Evolutionary conservation across 2,797 vertebrate genomes (phyloP).

Genomic region (Rhinatrema bivittatum): DNA sequence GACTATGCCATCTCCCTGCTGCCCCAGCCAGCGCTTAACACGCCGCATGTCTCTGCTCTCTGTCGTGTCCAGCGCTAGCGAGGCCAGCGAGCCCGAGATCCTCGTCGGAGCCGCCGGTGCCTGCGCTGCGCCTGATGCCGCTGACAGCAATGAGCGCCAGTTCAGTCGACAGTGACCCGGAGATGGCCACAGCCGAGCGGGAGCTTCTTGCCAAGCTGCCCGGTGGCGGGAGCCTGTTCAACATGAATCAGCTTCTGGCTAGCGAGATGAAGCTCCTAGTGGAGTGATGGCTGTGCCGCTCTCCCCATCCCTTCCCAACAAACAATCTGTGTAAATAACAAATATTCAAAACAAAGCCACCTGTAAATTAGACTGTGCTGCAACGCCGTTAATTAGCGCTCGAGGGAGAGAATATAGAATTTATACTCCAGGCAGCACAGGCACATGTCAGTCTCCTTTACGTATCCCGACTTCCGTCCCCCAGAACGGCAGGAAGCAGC

Average conservation of each 20-base stretch:
- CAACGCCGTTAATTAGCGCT: too few species aligned
- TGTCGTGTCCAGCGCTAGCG: conserved; percentile 71
- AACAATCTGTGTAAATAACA: too few species aligned
- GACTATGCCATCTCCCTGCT: conserved; percentile 69
- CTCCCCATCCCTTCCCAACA: too few species aligned
- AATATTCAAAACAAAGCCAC: too few species aligned
- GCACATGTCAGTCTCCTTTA: too few species aligned
- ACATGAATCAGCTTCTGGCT: conserved; percentile 75
- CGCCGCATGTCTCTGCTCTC: conserved; percentile 72
- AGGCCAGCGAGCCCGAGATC: conserved; percentile 72
- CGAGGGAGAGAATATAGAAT: too few species aligned
- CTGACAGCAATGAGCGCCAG: conserved; percentile 73
- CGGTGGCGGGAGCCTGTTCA: conserved; percentile 58
- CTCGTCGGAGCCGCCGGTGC: conserved; percentile 57
- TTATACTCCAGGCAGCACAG: too few species aligned
- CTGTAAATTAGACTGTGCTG: too few species aligned
- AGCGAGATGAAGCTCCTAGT: conserved; percentile 71
- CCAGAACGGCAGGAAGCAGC: too few species aligned
- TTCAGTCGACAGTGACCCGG: conserved; percentile 75
- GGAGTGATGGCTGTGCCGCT: too few species aligned
- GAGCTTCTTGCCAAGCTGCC: conserved; percentile 66
- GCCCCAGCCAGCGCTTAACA: conserved; percentile 66
- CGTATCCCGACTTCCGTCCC: too few species aligned
- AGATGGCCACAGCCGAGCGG: conserved; percentile 67
- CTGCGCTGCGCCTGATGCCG: conserved; percentile 33